Conservation (phyloP, 2,797 vertebrate species). For the Hypotaenidia okinawae region DNA sequence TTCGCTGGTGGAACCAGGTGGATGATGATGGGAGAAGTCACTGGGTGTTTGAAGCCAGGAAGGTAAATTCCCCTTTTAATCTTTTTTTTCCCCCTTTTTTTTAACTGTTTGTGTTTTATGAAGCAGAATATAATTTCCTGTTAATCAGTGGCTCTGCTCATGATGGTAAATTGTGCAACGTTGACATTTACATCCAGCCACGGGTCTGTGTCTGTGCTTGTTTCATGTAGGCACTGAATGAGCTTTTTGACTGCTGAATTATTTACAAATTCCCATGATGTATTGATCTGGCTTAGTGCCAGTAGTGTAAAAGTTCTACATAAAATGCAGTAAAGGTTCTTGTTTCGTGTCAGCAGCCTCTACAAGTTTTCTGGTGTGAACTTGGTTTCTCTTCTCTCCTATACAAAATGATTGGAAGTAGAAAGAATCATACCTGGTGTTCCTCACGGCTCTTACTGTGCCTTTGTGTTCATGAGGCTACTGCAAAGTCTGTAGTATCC, state of each 20-base stretch:
- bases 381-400: not conserved
- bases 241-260: not conserved
- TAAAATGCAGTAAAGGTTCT: not conserved
- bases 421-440: not conserved
- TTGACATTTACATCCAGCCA: not conserved
- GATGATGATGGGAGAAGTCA: constrained; percentile 94
- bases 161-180: no score
- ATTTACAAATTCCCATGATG: not conserved
- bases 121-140: not conserved
- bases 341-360: no score
- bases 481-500: not conserved
- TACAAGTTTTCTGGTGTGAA: not conserved
- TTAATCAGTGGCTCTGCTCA: not conserved
- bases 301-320: not conserved
- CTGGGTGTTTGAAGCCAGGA: constrained; percentile 95
- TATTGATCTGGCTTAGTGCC: not conserved
- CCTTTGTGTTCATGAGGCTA: not conserved
- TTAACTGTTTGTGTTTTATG: not conserved
- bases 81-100: not conserved
- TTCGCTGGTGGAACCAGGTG: constrained; percentile 98
- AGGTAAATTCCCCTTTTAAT: constrained; percentile 74
- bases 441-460: not conserved
- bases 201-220: not conserved
- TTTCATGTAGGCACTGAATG: not conserved
- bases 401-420: no score